A percentile compares a stretch with the other conserved stretches of the same genome.
These are phyloP conservation scores for Mythimna impura DNA, from an alignment of 2,888 invertebrate species.

Conservation along the genomic window DNA sequence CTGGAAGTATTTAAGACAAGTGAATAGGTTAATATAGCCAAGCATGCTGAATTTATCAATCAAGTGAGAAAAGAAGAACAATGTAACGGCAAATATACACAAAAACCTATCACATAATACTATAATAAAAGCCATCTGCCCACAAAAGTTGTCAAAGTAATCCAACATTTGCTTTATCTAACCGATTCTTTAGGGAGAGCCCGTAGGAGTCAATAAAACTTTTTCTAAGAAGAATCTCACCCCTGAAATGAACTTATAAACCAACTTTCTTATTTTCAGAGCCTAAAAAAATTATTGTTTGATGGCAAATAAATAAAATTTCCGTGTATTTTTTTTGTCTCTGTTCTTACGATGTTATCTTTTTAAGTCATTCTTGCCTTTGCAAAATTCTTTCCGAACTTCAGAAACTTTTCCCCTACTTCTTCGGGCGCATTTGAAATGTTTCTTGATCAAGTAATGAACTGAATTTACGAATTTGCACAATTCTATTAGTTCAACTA, in stretches of 20 bases:
- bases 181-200: conserved; percentile 50
- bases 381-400: conserved; percentile 23
- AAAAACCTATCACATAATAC: conserved; percentile 1
- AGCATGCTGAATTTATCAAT: too few species aligned
- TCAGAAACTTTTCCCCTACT: conserved; percentile 10
- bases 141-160: conserved; percentile 48
- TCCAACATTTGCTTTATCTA: conserved; percentile 50
- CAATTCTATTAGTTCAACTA: conserved; percentile 28
- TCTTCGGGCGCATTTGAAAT: not conserved
- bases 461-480: conserved; percentile 18
- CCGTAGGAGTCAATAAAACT: conserved; percentile 72
- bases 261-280: conserved; percentile 59
- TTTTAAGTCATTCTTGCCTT: conserved; percentile 38
- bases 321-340: conserved; percentile 37
- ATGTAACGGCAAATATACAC: not conserved
- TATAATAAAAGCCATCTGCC: conserved; percentile 24
- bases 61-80: too few species aligned
- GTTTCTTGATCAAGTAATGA: conserved; percentile 17
- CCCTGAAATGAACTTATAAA: conserved; percentile 56
- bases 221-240: conserved; percentile 56
- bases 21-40: too few species aligned
- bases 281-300: conserved; percentile 51
- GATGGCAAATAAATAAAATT: conserved; percentile 55
- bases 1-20: too few species aligned
- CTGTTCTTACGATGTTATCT: conserved; percentile 30